phyloP scores from a whole-genome alignment of 2,113 vertebrate genomes.

The Oryzias melastigma region DNA sequence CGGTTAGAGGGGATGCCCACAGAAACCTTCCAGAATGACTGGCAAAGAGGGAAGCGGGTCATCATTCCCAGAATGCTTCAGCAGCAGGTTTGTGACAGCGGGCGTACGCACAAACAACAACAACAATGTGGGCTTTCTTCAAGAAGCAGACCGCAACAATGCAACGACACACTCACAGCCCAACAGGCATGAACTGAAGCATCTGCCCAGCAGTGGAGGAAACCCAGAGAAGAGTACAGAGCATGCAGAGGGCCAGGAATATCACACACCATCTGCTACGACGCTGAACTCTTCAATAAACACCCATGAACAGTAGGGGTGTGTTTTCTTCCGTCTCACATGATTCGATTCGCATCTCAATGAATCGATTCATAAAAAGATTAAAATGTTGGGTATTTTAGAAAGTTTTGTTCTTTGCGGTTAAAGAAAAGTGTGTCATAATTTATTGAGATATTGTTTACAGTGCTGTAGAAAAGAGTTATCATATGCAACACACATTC shows the following conservation, averaged over 20 bases:
- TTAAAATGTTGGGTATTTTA: too few species aligned
- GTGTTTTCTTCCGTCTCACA: too few species aligned
- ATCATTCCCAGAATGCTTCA: conserved; percentile 20
- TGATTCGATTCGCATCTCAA: too few species aligned
- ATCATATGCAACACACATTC: too few species aligned
- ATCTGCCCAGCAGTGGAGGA: conserved; percentile 22
- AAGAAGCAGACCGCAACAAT: conserved; percentile 32
- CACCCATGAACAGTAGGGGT: too few species aligned
- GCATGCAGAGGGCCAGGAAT: not conserved
- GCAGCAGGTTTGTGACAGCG: conserved; percentile 18
- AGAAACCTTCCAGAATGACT: conserved; percentile 15
- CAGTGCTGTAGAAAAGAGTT: too few species aligned
- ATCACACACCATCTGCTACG: too few species aligned
- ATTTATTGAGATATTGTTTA: too few species aligned
- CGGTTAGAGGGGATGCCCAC: not conserved
- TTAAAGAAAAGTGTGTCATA: too few species aligned
- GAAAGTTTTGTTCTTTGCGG: too few species aligned
- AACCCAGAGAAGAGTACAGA: not conserved
- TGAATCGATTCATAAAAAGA: too few species aligned
- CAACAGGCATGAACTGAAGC: conserved; percentile 14
- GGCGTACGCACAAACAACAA: conserved; percentile 24
- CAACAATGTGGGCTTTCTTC: conserved; percentile 54
- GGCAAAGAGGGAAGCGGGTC: not conserved
- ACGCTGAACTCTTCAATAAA: too few species aligned
- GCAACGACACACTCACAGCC: conserved; percentile 31